Evolutionary conservation across 2,797 vertebrate genomes (phyloP), one percentile per base, ranked within the genome.

Genomic region (Tragelaphus oryx): DNA sequence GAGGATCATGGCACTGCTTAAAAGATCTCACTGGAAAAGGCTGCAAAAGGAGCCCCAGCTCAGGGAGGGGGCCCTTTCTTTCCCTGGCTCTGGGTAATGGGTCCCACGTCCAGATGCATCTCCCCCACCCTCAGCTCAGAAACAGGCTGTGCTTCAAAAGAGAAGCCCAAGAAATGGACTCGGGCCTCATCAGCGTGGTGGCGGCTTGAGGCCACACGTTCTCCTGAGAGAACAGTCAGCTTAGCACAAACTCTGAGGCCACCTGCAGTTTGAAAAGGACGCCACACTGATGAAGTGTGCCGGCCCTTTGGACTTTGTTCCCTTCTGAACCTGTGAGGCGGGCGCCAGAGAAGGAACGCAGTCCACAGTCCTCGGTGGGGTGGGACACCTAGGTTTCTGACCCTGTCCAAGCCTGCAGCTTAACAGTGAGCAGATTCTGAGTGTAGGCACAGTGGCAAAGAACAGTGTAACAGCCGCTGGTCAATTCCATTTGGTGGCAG

Each of bases 401-500:
- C 98, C 99, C 99, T 99, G 99, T 98, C 98, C 97, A 96, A 97
- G 98, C 98, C 97, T 99, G 99, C 98, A 99, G 99, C 98, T 98
- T 98, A 97, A 97, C 97, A 96, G 98, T 96, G 98, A 98, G 98
- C 95, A 83, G 97, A 97, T 97, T 98, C 98, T 98, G 98, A 98
- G 99, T 98, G 93, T 99, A 99, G 99, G 99, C 99, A 99, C 99
- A 99, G 99, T 98, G 99, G 99, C 99, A 99, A 99, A 98, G 98
- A 99, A 99, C 99, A 99, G 99, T 99, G 96, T 98, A 98, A 98
- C 98, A 99, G 99, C 98, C 98, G 97, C 98, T 97, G 98, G 98
- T 98, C 98, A 98, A 98, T 98, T 97, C 98, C 98, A 97, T 98
- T 98, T 98, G 98, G 97, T 97, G 98, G 98, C 98, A 96, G 97